These are phyloP conservation scores for Eurystomus glaucurus DNA, from an alignment of 2,797 vertebrate species.

Conservation along the genomic window DNA sequence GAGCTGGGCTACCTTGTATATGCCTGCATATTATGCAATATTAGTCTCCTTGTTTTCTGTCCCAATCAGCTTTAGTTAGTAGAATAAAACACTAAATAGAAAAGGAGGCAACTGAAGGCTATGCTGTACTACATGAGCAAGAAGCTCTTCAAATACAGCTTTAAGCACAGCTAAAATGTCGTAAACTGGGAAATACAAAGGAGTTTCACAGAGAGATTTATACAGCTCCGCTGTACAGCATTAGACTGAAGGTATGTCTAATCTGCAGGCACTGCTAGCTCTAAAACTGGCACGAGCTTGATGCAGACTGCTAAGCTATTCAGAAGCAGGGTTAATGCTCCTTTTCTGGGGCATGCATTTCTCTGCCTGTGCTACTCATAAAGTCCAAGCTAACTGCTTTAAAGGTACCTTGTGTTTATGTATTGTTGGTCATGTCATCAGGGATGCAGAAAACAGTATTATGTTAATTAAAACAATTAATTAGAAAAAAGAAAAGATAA, in stretches of 20 bases:
- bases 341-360: neutral
- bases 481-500: neutral
- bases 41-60: neutral
- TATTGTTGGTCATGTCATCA: neutral
- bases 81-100: neutral
- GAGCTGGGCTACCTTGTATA: neutral
- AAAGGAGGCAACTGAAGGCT: neutral
- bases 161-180: neutral
- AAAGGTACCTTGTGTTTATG: neutral
- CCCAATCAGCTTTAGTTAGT: rapidly evolving
- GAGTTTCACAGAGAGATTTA: neutral
- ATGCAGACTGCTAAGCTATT: neutral
- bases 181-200: neutral
- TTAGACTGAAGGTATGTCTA: neutral
- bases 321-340: neutral
- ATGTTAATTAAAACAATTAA: neutral
- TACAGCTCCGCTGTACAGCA: neutral
- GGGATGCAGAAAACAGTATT: neutral
- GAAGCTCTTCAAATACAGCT: neutral
- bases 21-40: neutral
- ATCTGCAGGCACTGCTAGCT: neutral
- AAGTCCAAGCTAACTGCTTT: neutral
- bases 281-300: neutral
- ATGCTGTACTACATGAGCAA: neutral
- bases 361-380: neutral